These are phyloP conservation scores for Tenthredo distinguenda DNA, from an alignment of 2,888 invertebrate genomes.

Conservation along the genomic window DNA sequence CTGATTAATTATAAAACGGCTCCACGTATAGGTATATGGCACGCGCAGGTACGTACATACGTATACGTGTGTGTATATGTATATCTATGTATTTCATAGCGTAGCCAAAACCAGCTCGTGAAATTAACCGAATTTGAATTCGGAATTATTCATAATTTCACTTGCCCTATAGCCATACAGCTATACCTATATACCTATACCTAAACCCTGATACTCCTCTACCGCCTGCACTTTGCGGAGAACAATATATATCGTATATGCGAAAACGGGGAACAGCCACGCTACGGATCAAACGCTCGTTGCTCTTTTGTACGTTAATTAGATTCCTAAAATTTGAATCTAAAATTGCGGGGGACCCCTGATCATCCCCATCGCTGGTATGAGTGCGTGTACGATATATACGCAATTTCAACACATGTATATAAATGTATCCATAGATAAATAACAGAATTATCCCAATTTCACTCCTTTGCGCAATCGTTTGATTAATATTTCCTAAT, in stretches of 20 bases:
- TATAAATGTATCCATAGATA: background rate
- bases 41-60: background rate
- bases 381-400: background rate
- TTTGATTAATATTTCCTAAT: background rate
- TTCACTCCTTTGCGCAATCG: background rate
- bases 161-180: conserved; percentile 60
- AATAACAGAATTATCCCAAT: background rate
- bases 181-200: conserved; percentile 63
- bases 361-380: background rate
- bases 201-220: conserved; percentile 56
- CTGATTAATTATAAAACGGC: background rate
- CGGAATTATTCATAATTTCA: conserved; percentile 75
- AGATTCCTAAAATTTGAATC: conserved; percentile 76
- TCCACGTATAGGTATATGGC: background rate
- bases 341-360: conserved; percentile 66
- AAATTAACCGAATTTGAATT: conserved; percentile 73
- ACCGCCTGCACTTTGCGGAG: conserved; percentile 50
- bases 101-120: conserved; percentile 55
- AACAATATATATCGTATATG: background rate
- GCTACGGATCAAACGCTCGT: conserved; percentile 73
- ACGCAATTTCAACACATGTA: background rate
- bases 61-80: background rate
- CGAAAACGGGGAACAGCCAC: conserved; percentile 56
- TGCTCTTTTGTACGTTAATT: conserved; percentile 73
- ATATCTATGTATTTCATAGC: background rate